Conservation (phyloP, 2,797 vertebrate species). For the Acanthopagrus latus region DNA sequence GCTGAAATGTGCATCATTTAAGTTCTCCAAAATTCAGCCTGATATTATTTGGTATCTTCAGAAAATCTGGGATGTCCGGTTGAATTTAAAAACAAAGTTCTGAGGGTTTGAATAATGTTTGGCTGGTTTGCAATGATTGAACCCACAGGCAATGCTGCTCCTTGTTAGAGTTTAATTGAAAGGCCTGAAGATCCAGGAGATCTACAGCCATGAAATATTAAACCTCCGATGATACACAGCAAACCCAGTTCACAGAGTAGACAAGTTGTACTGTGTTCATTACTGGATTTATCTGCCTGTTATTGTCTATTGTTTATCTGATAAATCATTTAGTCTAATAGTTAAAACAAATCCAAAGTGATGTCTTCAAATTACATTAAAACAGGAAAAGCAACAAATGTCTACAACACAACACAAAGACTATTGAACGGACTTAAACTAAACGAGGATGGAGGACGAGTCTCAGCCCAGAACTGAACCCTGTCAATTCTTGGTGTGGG, state of each 20-base stretch:
- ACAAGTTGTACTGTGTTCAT: constrained; percentile 3
- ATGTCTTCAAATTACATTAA: neutral
- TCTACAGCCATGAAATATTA: constrained; percentile 7
- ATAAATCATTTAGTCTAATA: neutral
- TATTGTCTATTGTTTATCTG: neutral
- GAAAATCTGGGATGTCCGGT: neutral
- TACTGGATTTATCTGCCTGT: neutral
- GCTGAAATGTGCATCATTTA: neutral
- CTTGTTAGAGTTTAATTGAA: neutral
- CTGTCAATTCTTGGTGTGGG: no score
- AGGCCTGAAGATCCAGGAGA: neutral
- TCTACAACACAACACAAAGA: neutral
- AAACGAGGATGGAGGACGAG: no score
- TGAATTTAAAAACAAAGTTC: neutral
- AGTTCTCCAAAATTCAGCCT: neutral
- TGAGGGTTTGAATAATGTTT: neutral
- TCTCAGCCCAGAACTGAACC: no score
- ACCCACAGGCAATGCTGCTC: neutral
- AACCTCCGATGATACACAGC: constrained; percentile 1
- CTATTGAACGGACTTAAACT: no score
- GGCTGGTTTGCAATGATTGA: neutral
- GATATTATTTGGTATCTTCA: neutral
- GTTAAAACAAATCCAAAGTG: neutral
- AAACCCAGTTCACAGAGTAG: neutral
- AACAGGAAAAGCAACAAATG: neutral